A percentile compares a stretch with the other conserved stretches of the same genome.
These are phyloP conservation scores for Anolis carolinensis DNA, from an alignment of 2,113 vertebrate genomes.

Conservation along the genomic window DNA sequence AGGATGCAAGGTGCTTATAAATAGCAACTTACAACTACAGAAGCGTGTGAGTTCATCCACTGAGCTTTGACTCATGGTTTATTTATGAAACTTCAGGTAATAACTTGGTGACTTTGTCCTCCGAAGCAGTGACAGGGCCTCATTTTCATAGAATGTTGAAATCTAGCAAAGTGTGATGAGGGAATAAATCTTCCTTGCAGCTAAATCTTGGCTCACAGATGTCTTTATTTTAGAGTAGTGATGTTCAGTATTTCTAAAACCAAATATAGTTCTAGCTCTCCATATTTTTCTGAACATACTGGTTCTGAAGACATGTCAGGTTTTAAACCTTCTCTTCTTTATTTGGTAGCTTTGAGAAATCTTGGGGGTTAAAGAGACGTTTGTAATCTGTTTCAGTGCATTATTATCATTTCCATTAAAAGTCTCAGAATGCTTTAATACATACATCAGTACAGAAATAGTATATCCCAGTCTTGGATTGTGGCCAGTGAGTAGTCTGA, in stretches of 20 bases:
- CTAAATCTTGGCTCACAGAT: background rate
- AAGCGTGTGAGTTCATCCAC: conserved; percentile 39
- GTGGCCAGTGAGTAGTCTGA: background rate
- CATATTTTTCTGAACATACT: too few relatives aligned
- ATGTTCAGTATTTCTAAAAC: background rate
- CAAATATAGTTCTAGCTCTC: too few relatives aligned
- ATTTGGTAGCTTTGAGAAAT: background rate
- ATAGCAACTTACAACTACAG: conserved; percentile 26
- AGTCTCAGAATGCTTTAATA: background rate
- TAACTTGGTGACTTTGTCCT: conserved; percentile 25
- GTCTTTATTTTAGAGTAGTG: background rate
- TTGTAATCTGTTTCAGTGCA: background rate
- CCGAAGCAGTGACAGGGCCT: background rate
- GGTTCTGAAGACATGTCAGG: background rate
- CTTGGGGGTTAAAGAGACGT: too few relatives aligned
- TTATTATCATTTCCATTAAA: background rate
- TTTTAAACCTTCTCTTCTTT: background rate
- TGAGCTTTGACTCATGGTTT: conserved; percentile 34
- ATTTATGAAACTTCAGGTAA: conserved; percentile 26
- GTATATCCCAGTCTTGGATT: background rate
- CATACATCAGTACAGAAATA: background rate
- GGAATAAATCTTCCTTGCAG: background rate
- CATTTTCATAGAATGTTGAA: too few relatives aligned
- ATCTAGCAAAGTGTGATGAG: background rate
- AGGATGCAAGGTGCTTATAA: conserved; percentile 25